Evolutionary conservation across 2,797 vertebrate species (phyloP), one percentile per base, ranked within the genome.

Genomic region (Serranus cabrilla): DNA sequence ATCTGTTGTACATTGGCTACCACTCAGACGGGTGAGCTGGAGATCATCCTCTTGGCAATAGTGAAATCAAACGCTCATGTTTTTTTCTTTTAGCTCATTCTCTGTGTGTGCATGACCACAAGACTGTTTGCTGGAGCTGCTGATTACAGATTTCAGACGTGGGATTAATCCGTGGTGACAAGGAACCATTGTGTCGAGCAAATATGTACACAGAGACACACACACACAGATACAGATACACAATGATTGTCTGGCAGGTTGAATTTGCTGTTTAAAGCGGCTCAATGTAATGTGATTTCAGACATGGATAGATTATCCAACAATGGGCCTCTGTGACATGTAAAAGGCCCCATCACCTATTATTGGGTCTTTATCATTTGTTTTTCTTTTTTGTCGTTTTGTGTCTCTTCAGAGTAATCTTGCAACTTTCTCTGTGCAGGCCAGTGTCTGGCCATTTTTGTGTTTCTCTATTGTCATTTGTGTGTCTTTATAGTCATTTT

Each of bases 111-210:
- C 34, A n/a, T 71, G 62, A 72, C 47, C 52, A 66, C 25, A 25
- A 62, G 9, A 57, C 45, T 85, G 78, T 81, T 80, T 85, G 42
- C 78, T 64, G 50, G 65, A 66, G 45, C 64, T 71, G 67, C 60
- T 55, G 68, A 78, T 66, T 80, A 76, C 71, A 81, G 52, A 77
- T 76, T 80, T 83, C 77, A 80, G 25, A 54, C 34, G 67, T 74
- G 73, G 85, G 79, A 90, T 91, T 90, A 91, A 84, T 80, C 71
- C 74, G 76, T 76, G 87, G 74, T 86, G 88, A 92, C 87, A 90
- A 74, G 72, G 40, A 72, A 40, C 43, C 50, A 13, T 61, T 62
- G 47, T 78, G 65, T 65, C 59, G 58, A 52, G 5, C 20, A 25
- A 39, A 59, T 21, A 60, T 3, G 25, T 20, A 64, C 51, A 69